Conservation (phyloP, 2,888 invertebrate genomes). For the Drosophila hamatofila region DNA sequence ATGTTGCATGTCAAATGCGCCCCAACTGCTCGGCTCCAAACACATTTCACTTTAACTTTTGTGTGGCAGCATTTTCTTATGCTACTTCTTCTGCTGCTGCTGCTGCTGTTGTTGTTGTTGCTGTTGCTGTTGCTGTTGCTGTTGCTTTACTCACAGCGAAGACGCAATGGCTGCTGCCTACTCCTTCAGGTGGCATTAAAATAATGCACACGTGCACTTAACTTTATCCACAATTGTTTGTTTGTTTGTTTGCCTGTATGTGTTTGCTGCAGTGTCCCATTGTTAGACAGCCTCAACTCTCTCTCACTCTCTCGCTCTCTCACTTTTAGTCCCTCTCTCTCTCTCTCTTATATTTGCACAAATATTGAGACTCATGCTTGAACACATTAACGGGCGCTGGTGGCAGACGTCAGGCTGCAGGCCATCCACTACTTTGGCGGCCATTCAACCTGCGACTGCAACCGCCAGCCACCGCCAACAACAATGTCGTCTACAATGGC, state of each 20-base stretch:
- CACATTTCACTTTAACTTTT: slow-evolving; percentile 15
- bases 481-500: slow-evolving; percentile 42
- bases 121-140: slow-evolving; percentile 3
- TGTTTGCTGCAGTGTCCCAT: slow-evolving; percentile 43
- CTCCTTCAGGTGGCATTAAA: slow-evolving; percentile 84
- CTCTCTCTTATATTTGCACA: slow-evolving; percentile 34
- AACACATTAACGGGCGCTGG: slow-evolving; percentile 60
- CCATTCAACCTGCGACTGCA: slow-evolving; percentile 69
- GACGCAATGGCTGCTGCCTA: slow-evolving; percentile 55
- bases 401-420: slow-evolving; percentile 47
- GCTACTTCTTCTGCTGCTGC: neutral
- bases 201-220: slow-evolving; percentile 84
- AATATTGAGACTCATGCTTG: slow-evolving; percentile 74
- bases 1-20: slow-evolving; percentile 77
- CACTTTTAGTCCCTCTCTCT: neutral
- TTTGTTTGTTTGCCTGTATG: slow-evolving; percentile 49
- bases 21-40: slow-evolving; percentile 1
- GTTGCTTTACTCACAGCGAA: slow-evolving; percentile 8
- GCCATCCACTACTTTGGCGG: slow-evolving; percentile 64
- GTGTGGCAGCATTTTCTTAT: slow-evolving; percentile 11
- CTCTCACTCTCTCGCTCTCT: neutral
- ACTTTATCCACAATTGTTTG: slow-evolving; percentile 81
- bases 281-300: slow-evolving; percentile 50
- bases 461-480: slow-evolving; percentile 8
- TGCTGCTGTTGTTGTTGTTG: neutral